phyloP scores from a whole-genome alignment of 2,113 vertebrate genomes.

The Acrocephalus arundinaceus region DNA sequence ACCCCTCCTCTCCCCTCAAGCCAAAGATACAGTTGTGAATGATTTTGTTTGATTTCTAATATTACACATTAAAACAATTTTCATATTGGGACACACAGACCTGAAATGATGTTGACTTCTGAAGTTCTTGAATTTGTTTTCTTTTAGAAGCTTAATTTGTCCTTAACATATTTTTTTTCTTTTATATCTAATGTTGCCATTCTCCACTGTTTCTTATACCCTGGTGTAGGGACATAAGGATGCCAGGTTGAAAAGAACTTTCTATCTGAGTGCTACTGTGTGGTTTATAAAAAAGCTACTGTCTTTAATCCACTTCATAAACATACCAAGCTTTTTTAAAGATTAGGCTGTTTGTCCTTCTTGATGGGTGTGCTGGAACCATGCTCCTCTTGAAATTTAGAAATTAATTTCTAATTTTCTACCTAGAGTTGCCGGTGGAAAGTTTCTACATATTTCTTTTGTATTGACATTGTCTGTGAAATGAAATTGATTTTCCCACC shows the following conservation, averaged over 20 bases:
- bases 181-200: background rate
- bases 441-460: background rate
- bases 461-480: background rate
- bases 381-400: background rate
- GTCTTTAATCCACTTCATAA: background rate
- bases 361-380: background rate
- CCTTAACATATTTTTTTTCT: background rate
- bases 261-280: background rate
- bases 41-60: background rate
- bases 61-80: background rate
- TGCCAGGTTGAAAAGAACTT: background rate
- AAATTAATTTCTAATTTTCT: background rate
- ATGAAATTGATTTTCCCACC: background rate
- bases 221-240: background rate
- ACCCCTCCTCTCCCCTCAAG: background rate
- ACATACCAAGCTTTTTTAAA: background rate
- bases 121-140: background rate
- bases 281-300: background rate
- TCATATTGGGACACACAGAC: background rate
- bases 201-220: background rate
- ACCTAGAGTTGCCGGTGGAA: background rate
- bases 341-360: background rate
- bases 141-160: background rate
- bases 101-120: background rate
- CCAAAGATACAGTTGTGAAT: background rate